Conservation (phyloP, 2,888 invertebrate species). For the Ophion slaviceki region DNA sequence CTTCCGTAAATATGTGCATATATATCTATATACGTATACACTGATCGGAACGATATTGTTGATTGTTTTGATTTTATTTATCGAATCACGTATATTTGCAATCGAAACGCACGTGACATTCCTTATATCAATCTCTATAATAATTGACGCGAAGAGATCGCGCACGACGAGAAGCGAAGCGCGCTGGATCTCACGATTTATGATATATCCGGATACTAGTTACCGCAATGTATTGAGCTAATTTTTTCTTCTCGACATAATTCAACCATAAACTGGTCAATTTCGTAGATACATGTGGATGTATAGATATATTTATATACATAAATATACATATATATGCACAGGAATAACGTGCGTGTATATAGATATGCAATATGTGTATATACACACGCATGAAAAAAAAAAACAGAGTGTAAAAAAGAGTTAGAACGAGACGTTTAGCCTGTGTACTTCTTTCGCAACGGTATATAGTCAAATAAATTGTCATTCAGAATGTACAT, state of each 20-base stretch:
- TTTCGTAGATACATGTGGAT: constrained; percentile 26
- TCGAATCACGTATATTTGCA: constrained; percentile 2
- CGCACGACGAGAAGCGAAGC: background rate
- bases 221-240: constrained; percentile 49
- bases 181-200: constrained; percentile 19
- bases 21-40: constrained; percentile 15
- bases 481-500: constrained; percentile 58
- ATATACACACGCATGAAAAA: constrained; percentile 10
- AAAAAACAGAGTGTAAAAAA: constrained; percentile 35
- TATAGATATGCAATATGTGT: constrained; percentile 20
- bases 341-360: background rate
- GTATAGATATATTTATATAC: constrained; percentile 32
- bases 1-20: constrained; percentile 5
- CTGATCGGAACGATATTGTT: background rate
- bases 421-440: constrained; percentile 41
- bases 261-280: constrained; percentile 41
- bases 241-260: constrained; percentile 41
- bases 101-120: background rate
- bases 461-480: constrained; percentile 56
- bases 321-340: constrained; percentile 12
- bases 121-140: constrained; percentile 5
- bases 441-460: constrained; percentile 50
- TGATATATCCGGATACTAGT: constrained; percentile 32
- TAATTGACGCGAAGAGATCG: background rate
- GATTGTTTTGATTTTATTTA: constrained; percentile 1